Percentiles rank a stretch among this genome's conserved stretches.
Evolutionary conservation across 2,113 vertebrate species (phyloP).

Genomic region (Arizona elegans): DNA sequence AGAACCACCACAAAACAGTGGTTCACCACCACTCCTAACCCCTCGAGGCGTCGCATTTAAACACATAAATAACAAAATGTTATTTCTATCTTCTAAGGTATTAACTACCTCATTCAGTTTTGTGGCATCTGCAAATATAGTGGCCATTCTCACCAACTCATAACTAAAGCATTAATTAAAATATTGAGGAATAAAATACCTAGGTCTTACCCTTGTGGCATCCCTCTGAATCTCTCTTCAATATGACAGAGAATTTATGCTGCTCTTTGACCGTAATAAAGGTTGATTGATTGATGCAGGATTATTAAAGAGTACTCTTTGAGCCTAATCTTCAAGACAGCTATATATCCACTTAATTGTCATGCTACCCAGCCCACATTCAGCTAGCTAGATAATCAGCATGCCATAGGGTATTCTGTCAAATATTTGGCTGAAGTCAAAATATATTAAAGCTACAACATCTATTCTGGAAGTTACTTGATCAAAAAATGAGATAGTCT

Average conservation of each 20-base stretch:
- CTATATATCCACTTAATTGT: not conserved
- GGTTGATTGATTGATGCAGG: not conserved
- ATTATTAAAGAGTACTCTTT: not conserved
- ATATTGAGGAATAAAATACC: not conserved
- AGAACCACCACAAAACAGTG: no score
- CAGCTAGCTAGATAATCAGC: not conserved
- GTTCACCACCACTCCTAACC: no score
- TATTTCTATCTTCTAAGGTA: not conserved
- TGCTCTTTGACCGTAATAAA: not conserved
- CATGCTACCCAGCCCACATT: not conserved
- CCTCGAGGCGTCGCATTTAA: no score
- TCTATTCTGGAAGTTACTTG: not conserved
- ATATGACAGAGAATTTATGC: not conserved
- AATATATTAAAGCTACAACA: not conserved
- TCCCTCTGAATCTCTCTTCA: not conserved
- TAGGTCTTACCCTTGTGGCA: not conserved
- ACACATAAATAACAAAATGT: not conserved
- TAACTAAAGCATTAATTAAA: not conserved
- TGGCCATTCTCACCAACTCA: not conserved
- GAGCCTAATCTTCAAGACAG: not conserved
- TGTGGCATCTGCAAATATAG: not conserved
- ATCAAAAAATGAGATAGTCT: not conserved
- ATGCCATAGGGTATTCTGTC: not conserved
- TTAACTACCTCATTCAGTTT: not conserved
- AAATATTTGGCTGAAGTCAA: not conserved